Base-by-base conservation (phyloP, 2,113 vertebrate species). In the Alosa alosa region DNA sequence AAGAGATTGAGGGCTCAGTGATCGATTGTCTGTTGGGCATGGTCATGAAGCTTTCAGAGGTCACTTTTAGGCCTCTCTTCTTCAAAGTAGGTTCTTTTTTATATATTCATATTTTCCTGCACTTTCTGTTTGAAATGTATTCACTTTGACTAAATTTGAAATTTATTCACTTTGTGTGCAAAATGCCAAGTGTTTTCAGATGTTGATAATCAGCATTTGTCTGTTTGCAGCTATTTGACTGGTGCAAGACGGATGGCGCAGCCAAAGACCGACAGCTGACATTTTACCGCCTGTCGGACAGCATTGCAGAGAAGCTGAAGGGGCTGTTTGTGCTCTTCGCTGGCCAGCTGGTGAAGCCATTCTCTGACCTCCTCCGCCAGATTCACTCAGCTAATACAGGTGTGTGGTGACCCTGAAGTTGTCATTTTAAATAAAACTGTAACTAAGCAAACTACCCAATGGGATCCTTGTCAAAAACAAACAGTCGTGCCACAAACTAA, bases 1-100 rank as follows among this genome's bases (percentile, higher is more conserved):
- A 94, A 15, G 94, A 93, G 86, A 94, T 94, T 0, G 98, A 99
- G 86, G 92, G 93, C 72, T 86, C 31, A 7, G 94, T 98, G 89
- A 96, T 99, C 68, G 95, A 96, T 86, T 98, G 96, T 90, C 94
- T 99, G 11, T 84, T 98, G 50, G 92, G 93, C 87, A 97, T 99
- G 98, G 94, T 99, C 86, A 96, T 99, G 94, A 99, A 99, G 84
- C 96, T 99, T 82, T 99, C 98, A 0, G 98, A 99, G 89, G 95
- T 97, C 87, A 97, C 97, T 0, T 99, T 99, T 94, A 96, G 98
- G 46, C 97, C 98, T 0, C 93, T 99, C 13, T 99, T 99, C 94
- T 99, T 99, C 90, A 99, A 98, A 96, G 98, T 98, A 92, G 60
- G 52, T 31, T 20, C n/a, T 64, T 13, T 10, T 52, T 52, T 13